phyloP scores from a whole-genome alignment of 2,797 vertebrate genomes.

The Chloroceryle amazona region DNA sequence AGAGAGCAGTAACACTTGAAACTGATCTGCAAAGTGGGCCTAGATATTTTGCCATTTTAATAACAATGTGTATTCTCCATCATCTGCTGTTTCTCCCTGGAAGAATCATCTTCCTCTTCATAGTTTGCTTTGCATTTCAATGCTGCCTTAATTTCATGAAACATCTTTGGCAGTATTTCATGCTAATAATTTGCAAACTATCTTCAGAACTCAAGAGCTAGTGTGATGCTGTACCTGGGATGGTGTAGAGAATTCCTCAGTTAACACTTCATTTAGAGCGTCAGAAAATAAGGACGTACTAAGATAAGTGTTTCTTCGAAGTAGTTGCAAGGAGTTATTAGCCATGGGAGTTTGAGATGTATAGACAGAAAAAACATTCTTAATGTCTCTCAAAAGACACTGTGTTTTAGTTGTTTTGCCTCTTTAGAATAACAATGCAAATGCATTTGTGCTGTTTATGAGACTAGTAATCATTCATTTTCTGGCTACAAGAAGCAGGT shows the following conservation, averaged over 20 bases:
- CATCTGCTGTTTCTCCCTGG: neutral
- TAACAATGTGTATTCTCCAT: neutral
- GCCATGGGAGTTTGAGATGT: neutral
- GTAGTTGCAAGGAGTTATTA: neutral
- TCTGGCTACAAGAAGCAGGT: neutral
- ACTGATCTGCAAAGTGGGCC: neutral
- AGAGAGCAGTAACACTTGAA: neutral
- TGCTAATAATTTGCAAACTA: neutral
- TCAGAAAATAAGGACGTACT: neutral
- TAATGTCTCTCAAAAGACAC: neutral
- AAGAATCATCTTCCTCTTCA: neutral
- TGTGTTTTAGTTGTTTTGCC: neutral
- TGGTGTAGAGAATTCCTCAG: neutral
- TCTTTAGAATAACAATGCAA: neutral
- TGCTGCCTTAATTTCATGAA: neutral
- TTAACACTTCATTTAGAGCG: neutral
- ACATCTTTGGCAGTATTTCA: neutral
- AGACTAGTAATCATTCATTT: neutral
- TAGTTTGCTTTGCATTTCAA: neutral
- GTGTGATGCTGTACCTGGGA: neutral
- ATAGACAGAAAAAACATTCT: neutral
- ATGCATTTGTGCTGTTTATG: neutral
- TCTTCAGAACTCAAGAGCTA: neutral
- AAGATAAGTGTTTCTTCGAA: neutral
- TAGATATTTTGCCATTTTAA: neutral